phyloP scores from a whole-genome alignment of 2,888 invertebrate genomes.

The Osmoderma eremita region DNA sequence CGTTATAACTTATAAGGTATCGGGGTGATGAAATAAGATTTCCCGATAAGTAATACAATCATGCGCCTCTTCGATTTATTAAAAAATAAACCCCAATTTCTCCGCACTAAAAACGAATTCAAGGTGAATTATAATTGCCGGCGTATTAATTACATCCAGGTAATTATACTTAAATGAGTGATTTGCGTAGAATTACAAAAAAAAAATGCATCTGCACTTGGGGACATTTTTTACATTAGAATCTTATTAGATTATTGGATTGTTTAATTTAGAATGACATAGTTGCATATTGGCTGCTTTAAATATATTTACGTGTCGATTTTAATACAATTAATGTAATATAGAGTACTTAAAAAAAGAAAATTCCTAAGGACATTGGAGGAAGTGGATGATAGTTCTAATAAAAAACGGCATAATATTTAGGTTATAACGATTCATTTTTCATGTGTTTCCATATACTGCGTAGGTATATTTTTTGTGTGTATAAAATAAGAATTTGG shows the following conservation, averaged over 20 bases:
- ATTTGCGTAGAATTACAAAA: slow-evolving; percentile 13
- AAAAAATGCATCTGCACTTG: too few relatives aligned
- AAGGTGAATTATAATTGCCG: too few relatives aligned
- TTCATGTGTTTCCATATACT: too few relatives aligned
- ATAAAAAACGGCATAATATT: too few relatives aligned
- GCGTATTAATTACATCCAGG: slow-evolving; percentile 28
- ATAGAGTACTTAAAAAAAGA: slow-evolving; percentile 8
- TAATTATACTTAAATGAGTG: slow-evolving; percentile 40
- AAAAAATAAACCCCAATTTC: neutral
- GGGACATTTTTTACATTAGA: neutral
- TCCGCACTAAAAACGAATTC: slow-evolving; percentile 1
- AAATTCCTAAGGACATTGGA: too few relatives aligned
- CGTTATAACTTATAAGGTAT: too few relatives aligned
- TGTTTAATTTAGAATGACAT: neutral
- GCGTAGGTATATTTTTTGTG: too few relatives aligned
- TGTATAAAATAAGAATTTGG: too few relatives aligned
- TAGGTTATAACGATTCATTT: too few relatives aligned
- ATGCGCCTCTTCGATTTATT: neutral
- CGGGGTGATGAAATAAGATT: slow-evolving; percentile 35
- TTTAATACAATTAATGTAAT: too few relatives aligned
- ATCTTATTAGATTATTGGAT: neutral
- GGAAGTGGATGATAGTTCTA: neutral
- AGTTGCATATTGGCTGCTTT: too few relatives aligned
- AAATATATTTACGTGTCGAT: too few relatives aligned
- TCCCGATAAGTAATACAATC: slow-evolving; percentile 24